A percentile compares a stretch with the other conserved stretches of the same genome.
phyloP scores from a whole-genome alignment of 2,113 vertebrate species.

The Anarrhichthys ocellatus region DNA sequence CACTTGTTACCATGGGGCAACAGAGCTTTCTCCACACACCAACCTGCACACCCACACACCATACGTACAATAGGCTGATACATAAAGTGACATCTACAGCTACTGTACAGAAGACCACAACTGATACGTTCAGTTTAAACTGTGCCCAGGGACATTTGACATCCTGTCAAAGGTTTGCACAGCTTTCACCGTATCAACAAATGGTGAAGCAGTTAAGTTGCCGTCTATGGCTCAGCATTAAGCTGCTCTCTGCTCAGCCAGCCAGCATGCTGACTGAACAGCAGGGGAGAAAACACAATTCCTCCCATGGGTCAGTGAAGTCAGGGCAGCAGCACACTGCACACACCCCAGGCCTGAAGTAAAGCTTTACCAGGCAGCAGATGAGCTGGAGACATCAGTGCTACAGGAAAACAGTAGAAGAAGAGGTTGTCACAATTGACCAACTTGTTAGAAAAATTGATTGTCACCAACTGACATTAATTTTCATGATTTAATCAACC shows the following conservation, averaged over 20 bases:
- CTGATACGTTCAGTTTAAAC: neutral
- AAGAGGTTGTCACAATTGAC: neutral
- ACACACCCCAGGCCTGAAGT: neutral
- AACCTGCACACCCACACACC: neutral
- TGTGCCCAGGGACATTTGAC: neutral
- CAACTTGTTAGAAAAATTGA: neutral
- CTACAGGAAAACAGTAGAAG: neutral
- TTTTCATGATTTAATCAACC: neutral
- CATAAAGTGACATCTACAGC: neutral
- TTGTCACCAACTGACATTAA: neutral
- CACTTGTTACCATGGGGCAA: conserved; percentile 26
- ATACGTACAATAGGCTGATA: neutral
- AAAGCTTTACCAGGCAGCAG: conserved; percentile 12
- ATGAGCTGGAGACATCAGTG: neutral
- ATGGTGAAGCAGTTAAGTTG: conserved; percentile 4
- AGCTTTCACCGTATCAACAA: neutral
- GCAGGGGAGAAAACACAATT: conserved; percentile 17
- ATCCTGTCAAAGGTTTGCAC: neutral
- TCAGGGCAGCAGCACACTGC: neutral
- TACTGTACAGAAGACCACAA: neutral
- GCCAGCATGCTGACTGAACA: conserved; percentile 1
- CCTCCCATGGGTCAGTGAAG: conserved; percentile 5
- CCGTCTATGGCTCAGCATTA: neutral
- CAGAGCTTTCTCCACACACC: conserved; percentile 5
- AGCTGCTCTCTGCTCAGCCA: conserved; percentile 9